These are phyloP conservation scores for Panorpa germanica DNA, from an alignment of 2,888 invertebrate genomes.

Conservation along the genomic window DNA sequence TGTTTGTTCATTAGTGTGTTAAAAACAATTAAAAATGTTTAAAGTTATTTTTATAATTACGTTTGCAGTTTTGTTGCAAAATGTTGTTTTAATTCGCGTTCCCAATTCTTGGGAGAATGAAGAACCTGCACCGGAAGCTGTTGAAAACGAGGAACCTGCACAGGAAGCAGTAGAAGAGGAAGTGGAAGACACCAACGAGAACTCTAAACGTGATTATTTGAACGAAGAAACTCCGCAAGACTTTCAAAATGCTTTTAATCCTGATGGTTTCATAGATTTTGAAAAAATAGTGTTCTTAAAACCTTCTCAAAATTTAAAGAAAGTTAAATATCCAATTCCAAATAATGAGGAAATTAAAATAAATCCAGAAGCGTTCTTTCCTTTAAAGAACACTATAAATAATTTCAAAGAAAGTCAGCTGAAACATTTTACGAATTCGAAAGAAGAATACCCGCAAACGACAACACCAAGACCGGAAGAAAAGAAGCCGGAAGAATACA, in stretches of 20 bases:
- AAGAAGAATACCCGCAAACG: constrained; percentile 8
- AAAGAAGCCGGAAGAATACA: too few species aligned
- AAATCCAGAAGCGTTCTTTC: constrained; percentile 25
- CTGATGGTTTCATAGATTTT: constrained; percentile 23
- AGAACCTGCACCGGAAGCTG: too few species aligned
- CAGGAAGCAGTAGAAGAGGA: constrained; percentile 25
- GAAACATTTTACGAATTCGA: constrained; percentile 6
- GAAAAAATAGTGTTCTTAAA: constrained; percentile 25
- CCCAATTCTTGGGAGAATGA: too few species aligned
- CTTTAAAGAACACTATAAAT: constrained; percentile 19
- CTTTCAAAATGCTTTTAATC: constrained; percentile 23
- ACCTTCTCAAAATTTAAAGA: constrained; percentile 22
- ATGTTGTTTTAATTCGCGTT: too few species aligned
- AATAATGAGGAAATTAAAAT: constrained; percentile 26
- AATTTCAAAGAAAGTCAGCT: constrained; percentile 7
- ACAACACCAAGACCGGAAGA: too few species aligned
- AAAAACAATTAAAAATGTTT: too few species aligned
- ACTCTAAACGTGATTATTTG: constrained; percentile 24
- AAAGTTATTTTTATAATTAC: too few species aligned
- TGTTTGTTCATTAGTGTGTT: too few species aligned
- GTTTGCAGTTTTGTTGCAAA: too few species aligned
- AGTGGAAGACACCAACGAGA: constrained; percentile 23
- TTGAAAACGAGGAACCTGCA: too few species aligned
- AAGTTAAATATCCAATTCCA: constrained; percentile 26
- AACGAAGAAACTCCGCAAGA: constrained; percentile 21